Conservation (phyloP, 2,797 vertebrate species). For the Odontamblyopus rebecca region DNA sequence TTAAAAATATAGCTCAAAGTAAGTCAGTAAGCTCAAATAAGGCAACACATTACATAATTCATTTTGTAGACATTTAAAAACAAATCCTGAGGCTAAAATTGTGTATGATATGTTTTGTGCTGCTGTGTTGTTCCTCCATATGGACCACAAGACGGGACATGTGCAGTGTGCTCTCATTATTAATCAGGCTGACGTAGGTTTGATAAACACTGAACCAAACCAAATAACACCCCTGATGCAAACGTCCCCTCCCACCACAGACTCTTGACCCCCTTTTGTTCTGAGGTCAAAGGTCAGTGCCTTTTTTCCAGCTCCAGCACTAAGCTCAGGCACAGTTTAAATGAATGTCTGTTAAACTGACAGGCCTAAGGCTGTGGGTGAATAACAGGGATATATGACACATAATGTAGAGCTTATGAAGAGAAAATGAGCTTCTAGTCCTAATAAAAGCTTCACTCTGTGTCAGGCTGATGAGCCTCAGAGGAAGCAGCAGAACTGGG, state of each 20-base stretch:
- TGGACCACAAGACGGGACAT: constrained; percentile 10
- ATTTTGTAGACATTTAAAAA: constrained; percentile 6
- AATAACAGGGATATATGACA: constrained; percentile 46
- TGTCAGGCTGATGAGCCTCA: constrained; percentile 30
- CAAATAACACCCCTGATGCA: constrained; percentile 1
- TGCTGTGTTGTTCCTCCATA: constrained; percentile 3
- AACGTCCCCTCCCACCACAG: constrained; percentile 44
- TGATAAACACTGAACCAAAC: constrained; percentile 1
- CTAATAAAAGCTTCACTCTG: background rate
- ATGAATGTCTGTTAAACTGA: constrained; percentile 54
- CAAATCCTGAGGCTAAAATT: background rate
- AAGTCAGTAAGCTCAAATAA: no score
- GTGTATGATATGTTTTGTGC: background rate
- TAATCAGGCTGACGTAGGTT: background rate
- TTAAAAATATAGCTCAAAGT: background rate
- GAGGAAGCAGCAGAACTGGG: constrained; percentile 67
- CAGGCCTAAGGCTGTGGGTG: constrained; percentile 37
- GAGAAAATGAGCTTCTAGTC: constrained; percentile 23
- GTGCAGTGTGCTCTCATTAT: constrained; percentile 1
- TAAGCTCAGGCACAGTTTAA: constrained; percentile 55
- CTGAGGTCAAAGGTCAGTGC: constrained; percentile 60
- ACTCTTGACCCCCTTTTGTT: constrained; percentile 72
- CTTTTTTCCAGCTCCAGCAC: constrained; percentile 49
- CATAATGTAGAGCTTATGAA: constrained; percentile 30
- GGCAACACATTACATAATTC: background rate